Conservation (phyloP, 2,888 invertebrate species). For the Parelbella ahira region DNA sequence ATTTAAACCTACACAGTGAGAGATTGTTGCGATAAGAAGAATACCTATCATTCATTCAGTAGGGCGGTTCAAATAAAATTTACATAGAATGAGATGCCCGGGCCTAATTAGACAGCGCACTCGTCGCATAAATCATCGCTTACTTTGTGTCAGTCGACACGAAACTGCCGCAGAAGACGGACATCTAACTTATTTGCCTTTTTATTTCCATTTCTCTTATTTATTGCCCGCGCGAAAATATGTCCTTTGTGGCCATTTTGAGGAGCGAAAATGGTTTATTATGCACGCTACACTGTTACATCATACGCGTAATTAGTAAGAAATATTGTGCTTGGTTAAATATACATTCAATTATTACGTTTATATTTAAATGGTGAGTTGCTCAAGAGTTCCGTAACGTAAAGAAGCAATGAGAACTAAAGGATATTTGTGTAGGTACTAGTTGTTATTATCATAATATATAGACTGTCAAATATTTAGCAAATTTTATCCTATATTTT, state of each 20-base stretch:
- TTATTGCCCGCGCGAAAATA: constrained; percentile 36
- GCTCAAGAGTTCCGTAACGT: no score
- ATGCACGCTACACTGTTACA: constrained; percentile 1
- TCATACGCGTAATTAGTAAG: neutral
- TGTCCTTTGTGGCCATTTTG: constrained; percentile 22
- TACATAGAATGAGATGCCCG: constrained; percentile 65
- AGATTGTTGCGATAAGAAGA: constrained; percentile 33
- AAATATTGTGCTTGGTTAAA: neutral
- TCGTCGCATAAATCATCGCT: constrained; percentile 58
- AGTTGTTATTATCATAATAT: no score
- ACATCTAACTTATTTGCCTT: constrained; percentile 35
- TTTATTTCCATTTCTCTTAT: constrained; percentile 34
- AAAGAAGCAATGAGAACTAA: no score
- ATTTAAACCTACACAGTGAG: constrained; percentile 31
- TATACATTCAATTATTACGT: no score
- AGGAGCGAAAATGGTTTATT: constrained; percentile 10
- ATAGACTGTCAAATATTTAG: no score
- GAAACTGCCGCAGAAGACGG: constrained; percentile 33
- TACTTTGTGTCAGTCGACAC: constrained; percentile 45
- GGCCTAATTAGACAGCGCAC: constrained; percentile 61
- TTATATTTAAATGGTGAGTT: no score
- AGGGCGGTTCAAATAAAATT: constrained; percentile 44
- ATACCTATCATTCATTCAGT: constrained; percentile 35
- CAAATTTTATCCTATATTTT: no score
- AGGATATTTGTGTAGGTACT: no score